These are phyloP conservation scores for Aleiodes sp. DNA, from an alignment of 1,140 invertebrate species.

Conservation along the genomic window DNA sequence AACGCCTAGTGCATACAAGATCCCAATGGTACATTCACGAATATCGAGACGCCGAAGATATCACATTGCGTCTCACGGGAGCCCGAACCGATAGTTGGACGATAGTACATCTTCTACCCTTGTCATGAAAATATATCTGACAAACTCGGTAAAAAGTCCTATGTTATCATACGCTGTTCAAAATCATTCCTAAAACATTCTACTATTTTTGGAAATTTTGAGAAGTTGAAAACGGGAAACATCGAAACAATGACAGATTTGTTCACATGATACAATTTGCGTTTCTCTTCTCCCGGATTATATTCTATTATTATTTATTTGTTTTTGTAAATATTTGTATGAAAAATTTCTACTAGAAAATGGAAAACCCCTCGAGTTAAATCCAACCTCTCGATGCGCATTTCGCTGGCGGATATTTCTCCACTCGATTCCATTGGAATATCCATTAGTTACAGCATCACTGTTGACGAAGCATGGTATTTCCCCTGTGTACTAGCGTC, in stretches of 20 bases:
- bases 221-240: too few species aligned
- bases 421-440: conserved; percentile 59
- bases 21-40: conserved; percentile 31
- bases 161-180: not conserved
- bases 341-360: not conserved
- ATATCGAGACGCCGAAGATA: conserved; percentile 28
- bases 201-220: too few species aligned
- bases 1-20: conserved; percentile 38
- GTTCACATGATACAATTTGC: too few species aligned
- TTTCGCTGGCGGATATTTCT: conserved; percentile 43
- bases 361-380: not conserved
- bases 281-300: too few species aligned
- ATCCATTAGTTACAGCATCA: conserved; percentile 67
- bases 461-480: conserved; percentile 67
- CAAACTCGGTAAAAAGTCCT: not conserved
- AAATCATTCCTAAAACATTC: not conserved
- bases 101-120: conserved; percentile 18
- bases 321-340: not conserved
- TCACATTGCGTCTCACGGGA: conserved; percentile 27
- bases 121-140: not conserved
- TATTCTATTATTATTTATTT: too few species aligned
- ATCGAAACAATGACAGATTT: too few species aligned
- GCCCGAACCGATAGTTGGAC: conserved; percentile 14
- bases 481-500: conserved; percentile 63
- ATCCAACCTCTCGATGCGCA: not conserved